Evolutionary conservation across 2,797 vertebrate species (phyloP).

Genomic region (Poecilia gillii): DNA sequence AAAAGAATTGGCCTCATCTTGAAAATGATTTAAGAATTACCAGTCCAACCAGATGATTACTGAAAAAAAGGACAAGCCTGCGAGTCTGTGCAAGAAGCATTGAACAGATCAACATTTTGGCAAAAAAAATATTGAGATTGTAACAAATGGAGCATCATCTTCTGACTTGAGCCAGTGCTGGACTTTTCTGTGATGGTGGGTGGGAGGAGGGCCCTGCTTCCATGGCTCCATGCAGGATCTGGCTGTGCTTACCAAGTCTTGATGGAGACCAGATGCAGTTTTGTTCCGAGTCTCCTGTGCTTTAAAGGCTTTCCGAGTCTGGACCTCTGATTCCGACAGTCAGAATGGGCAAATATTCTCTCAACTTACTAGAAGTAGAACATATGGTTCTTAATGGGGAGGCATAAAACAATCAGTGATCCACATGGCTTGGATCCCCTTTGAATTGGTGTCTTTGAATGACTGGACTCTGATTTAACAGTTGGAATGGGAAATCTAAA

Average conservation of each 20-base stretch:
- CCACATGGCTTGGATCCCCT: conserved; percentile 8
- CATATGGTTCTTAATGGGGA: conserved; percentile 54
- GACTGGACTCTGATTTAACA: not conserved
- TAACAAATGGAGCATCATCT: conserved; percentile 73
- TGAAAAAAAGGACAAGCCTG: conserved; percentile 29
- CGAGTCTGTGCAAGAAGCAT: conserved; percentile 32
- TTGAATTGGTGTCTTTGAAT: not conserved
- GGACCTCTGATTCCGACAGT: conserved; percentile 58
- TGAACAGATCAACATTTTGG: conserved; percentile 67
- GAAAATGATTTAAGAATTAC: conserved; percentile 39
- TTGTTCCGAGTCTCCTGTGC: conserved; percentile 57
- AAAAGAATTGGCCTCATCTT: conserved; percentile 29
- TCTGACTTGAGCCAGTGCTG: conserved; percentile 65
- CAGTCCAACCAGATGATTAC: conserved; percentile 7
- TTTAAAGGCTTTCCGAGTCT: conserved; percentile 52
- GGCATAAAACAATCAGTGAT: conserved; percentile 35
- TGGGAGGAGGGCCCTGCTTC: conserved; percentile 68
- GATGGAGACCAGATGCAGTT: conserved; percentile 79
- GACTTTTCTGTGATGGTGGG: conserved; percentile 69
- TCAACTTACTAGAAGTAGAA: conserved; percentile 35
- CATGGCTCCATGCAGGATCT: conserved; percentile 70
- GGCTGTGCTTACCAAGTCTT: conserved; percentile 73
- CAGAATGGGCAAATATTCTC: conserved; percentile 37
- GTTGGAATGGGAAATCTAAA: conserved; percentile 26
- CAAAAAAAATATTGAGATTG: conserved; percentile 67